These are phyloP conservation scores for Pituophis catenifer DNA, from an alignment of 2,113 vertebrate species.

Conservation along the genomic window DNA sequence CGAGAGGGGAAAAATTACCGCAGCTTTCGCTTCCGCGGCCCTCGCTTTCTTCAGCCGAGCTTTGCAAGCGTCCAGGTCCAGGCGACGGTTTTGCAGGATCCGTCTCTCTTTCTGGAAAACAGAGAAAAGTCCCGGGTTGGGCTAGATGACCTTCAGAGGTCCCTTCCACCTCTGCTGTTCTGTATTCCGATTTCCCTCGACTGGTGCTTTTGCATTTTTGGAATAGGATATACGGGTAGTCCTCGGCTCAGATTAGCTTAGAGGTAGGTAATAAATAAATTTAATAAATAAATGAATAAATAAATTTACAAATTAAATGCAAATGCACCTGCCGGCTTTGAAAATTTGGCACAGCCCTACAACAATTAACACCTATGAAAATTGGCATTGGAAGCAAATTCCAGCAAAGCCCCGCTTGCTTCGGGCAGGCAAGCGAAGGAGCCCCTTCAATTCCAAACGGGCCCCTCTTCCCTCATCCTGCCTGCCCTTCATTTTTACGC, in stretches of 20 bases:
- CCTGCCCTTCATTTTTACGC: conserved; percentile 45
- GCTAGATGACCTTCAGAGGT: neutral
- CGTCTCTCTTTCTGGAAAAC: conserved; percentile 84
- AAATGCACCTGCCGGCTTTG: neutral
- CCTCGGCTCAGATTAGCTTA: neutral
- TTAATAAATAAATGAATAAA: neutral
- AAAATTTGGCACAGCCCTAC: neutral
- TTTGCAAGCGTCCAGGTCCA: conserved; percentile 94
- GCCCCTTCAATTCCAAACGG: neutral
- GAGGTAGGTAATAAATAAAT: no score
- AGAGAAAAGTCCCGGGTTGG: fast-evolving
- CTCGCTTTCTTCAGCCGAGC: conserved; percentile 93
- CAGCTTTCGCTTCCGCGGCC: conserved; percentile 89
- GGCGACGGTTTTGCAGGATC: conserved; percentile 89
- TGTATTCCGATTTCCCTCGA: neutral
- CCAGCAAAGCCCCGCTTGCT: neutral
- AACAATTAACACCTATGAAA: neutral
- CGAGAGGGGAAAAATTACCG: conserved; percentile 73
- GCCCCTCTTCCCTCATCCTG: neutral
- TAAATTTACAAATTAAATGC: neutral
- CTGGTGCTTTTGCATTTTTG: neutral
- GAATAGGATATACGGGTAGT: neutral
- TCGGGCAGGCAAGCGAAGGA: neutral
- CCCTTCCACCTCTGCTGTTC: neutral
- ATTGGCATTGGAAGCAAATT: neutral